Percentiles rank a stretch among this genome's conserved stretches.
Conservation (phyloP, 2,888 invertebrate species). For the Rhopalosiphum nymphaeae region DNA sequence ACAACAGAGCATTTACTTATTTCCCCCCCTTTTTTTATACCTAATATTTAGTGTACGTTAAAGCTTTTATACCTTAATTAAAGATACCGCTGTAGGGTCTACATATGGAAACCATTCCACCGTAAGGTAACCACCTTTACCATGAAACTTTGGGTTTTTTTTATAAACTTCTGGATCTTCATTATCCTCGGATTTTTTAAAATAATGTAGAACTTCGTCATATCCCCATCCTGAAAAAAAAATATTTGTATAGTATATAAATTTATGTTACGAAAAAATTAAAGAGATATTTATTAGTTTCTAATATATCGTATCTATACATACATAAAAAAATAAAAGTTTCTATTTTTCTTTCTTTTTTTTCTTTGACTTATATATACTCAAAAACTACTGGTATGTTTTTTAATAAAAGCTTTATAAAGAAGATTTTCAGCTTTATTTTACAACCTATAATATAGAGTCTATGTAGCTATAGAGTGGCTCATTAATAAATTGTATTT, state of each 20-base stretch:
- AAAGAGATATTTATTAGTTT: neutral
- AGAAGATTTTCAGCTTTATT: too few species aligned
- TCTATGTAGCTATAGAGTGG: too few species aligned
- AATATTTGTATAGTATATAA: neutral
- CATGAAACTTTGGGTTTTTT: conserved; percentile 74
- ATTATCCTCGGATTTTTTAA: conserved; percentile 78
- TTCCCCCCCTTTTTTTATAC: neutral
- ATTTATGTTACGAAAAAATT: neutral
- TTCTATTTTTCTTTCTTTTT: too few species aligned
- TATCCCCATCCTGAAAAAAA: conserved; percentile 75
- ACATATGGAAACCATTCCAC: conserved; percentile 77
- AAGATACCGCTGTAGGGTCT: conserved; percentile 74
- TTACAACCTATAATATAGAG: too few species aligned
- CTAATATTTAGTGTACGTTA: neutral
- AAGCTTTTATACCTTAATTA: conserved; percentile 67
- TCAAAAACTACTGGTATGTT: too few species aligned
- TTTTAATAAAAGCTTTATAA: too few species aligned
- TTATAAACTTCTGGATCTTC: conserved; percentile 72
- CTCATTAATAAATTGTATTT: too few species aligned
- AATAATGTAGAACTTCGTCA: conserved; percentile 78
- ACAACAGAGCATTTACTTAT: neutral
- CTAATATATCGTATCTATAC: neutral
- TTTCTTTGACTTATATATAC: too few species aligned
- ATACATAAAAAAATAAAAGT: too few species aligned
- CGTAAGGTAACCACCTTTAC: conserved; percentile 75